Evolutionary conservation across 2,113 vertebrate species (phyloP).

Genomic region (Ctenomys sociabilis): DNA sequence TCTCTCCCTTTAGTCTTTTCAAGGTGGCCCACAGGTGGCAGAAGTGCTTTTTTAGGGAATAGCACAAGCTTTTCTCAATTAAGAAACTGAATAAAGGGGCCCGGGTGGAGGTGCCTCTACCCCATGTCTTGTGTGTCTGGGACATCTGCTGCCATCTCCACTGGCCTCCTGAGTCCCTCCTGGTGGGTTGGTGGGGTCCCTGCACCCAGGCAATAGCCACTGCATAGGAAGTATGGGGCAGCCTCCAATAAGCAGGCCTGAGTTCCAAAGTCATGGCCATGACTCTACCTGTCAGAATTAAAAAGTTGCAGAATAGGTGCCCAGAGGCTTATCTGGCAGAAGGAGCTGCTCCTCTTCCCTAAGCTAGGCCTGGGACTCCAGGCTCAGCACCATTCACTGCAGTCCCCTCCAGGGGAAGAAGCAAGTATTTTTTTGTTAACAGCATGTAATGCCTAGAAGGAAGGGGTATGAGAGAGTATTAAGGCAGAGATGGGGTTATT

Average conservation of each 20-base stretch:
- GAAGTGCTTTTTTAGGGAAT: neutral
- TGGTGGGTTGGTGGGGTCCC: neutral
- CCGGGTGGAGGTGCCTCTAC: neutral
- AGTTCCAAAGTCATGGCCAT: neutral
- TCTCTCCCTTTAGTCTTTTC: neutral
- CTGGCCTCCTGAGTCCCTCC: neutral
- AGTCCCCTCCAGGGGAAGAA: neutral
- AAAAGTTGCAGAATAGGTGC: neutral
- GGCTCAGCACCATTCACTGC: neutral
- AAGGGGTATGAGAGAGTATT: neutral
- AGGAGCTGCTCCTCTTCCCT: neutral
- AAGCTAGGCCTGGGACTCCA: neutral
- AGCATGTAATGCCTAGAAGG: neutral
- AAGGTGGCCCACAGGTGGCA: constrained; percentile 67
- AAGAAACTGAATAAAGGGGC: constrained; percentile 5
- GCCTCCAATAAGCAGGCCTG: neutral
- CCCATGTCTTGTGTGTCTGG: neutral
- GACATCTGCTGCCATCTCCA: neutral
- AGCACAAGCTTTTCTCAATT: constrained; percentile 2
- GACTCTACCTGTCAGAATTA: neutral
- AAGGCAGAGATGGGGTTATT: neutral
- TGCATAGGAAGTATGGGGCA: neutral
- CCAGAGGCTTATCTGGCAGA: neutral
- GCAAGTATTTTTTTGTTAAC: neutral
- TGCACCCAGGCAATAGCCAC: neutral